Conservation (phyloP, 2,888 invertebrate genomes). For the Aphelenchoides bicaudatus region DNA sequence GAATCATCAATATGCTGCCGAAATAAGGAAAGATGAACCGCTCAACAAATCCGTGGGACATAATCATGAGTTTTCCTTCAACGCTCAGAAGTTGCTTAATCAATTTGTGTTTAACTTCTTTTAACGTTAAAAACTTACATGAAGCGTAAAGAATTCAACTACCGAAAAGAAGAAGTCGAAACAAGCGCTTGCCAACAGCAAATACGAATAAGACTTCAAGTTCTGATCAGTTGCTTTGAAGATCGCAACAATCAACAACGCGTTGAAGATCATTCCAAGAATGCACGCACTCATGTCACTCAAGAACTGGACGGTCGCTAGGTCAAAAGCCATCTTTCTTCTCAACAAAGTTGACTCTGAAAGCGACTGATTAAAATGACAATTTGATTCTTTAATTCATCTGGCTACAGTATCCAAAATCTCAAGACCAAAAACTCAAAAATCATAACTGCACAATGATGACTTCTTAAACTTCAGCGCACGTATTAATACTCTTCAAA, state of each 20-base stretch:
- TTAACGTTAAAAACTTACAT: slow-evolving; percentile 3
- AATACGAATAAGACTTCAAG: slow-evolving; percentile 9
- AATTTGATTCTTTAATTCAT: too few species aligned
- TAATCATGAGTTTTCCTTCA: background rate
- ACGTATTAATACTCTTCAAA: too few species aligned
- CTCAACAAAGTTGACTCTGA: too few species aligned
- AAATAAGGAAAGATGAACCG: background rate
- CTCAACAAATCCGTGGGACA: slow-evolving; percentile 16
- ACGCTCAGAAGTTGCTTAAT: slow-evolving; percentile 8
- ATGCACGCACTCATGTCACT: slow-evolving; percentile 8
- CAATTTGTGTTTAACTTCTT: background rate
- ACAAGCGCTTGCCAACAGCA: background rate
- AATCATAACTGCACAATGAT: too few species aligned
- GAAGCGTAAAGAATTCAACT: slow-evolving; percentile 6
- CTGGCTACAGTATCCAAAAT: too few species aligned
- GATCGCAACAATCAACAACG: slow-evolving; percentile 8
- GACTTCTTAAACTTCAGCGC: too few species aligned
- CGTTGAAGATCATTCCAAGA: slow-evolving; percentile 14
- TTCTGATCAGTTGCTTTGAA: background rate
- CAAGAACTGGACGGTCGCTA: slow-evolving; percentile 4
- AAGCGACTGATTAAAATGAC: too few species aligned
- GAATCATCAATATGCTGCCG: slow-evolving; percentile 9
- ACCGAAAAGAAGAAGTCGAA: slow-evolving; percentile 14
- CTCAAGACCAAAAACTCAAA: too few species aligned
- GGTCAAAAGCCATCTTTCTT: slow-evolving; percentile 3